Conservation (phyloP, 1,140 invertebrate genomes). For the Micrasema longulum region DNA sequence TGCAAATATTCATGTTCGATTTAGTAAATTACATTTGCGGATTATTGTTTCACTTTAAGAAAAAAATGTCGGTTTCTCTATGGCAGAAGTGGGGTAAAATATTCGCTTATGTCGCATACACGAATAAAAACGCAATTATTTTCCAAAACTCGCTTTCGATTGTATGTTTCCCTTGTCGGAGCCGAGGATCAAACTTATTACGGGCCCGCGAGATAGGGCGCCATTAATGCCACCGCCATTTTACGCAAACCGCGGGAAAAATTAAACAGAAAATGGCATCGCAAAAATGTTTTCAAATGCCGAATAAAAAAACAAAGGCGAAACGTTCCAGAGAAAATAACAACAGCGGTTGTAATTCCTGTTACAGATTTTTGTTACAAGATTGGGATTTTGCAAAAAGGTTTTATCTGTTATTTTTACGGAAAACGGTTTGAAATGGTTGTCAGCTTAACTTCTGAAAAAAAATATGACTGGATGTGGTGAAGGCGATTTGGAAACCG, state of each 20-base stretch:
- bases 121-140: slow-evolving; percentile 25
- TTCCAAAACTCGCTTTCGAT: slow-evolving; percentile 25
- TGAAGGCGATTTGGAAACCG: too few relatives aligned
- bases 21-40: neutral
- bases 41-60: neutral
- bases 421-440: slow-evolving; percentile 24
- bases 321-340: neutral
- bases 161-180: slow-evolving; percentile 22
- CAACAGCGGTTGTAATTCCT: slow-evolving; percentile 3
- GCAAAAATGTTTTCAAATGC: slow-evolving; percentile 23
- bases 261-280: neutral
- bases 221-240: slow-evolving; percentile 16
- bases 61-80: neutral
- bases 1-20: neutral
- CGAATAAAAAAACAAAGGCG: slow-evolving; percentile 16
- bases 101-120: neutral
- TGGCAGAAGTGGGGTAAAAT: neutral
- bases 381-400: slow-evolving; percentile 43
- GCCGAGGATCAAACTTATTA: slow-evolving; percentile 33
- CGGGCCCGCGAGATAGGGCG: slow-evolving; percentile 23
- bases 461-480: neutral
- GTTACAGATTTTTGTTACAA: slow-evolving; percentile 40
- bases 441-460: neutral
- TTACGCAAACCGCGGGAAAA: slow-evolving; percentile 24
- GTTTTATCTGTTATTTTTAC: slow-evolving; percentile 39